Base-by-base conservation (phyloP, 2,113 vertebrate genomes). In the Nerophis lumbriciformis region DNA sequence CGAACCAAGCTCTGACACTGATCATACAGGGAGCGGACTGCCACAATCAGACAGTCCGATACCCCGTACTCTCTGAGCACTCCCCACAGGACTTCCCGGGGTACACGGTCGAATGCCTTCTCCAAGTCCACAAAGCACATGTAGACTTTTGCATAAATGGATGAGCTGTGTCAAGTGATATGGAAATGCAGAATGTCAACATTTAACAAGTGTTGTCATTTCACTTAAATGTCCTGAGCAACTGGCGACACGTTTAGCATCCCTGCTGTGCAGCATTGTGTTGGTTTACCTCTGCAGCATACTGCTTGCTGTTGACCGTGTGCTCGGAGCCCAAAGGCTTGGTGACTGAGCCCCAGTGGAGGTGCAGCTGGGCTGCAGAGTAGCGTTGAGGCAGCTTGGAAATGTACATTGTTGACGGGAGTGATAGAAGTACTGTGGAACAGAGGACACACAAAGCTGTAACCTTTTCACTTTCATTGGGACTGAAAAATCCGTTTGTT, bases 291-390 rank as follows among this genome's bases (percentile, higher is more conserved):
- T 98, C 97, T 4, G 94, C 95, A 6, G 94, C 88, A 57, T 93
- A 95, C 70, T 92, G 93, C 60, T 87, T 92, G 61, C 93, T 93
- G 0, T 90, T 77, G 21, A 99, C 44, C 0, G 81, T 93, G 82
- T 99, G 97, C 54, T 99, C 96, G 0, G 97, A 98, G 48, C 97
- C 96, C 0, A 81, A 67, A 0, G 89, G 91, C 61, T 65, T 81
- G 28, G 68, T 81, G 13, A 59, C 67, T 67, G 92, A 92, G 14
- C 96, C 96, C 97, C 97, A 98, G 85, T 98, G 97, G 8, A 99
- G 86, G 73, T 98, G 97, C 12, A 99, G 92, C 6, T 97, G 93
- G 6, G 90, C 87, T 0, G 94, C 97, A 0, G 90, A 86, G 85
- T 94, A 98, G 8, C 71, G 89, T 53, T 92, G 85, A 0, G 78